A percentile compares a stretch with the other conserved stretches of the same genome.
These are phyloP conservation scores for Anagyrus pseudococci DNA, from an alignment of 2,888 invertebrate genomes.

Conservation along the genomic window DNA sequence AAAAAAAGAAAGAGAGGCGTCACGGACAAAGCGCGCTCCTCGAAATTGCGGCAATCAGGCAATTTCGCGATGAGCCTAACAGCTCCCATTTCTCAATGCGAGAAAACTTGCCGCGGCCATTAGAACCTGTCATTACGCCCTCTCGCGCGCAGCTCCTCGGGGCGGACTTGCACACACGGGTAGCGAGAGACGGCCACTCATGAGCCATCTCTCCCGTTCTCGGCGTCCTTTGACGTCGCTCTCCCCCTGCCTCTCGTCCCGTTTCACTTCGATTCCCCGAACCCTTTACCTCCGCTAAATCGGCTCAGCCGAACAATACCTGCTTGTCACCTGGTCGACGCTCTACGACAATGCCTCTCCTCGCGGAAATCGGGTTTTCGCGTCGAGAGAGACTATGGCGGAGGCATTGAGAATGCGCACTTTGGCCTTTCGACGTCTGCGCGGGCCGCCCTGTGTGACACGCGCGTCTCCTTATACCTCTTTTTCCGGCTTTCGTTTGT, in stretches of 20 bases:
- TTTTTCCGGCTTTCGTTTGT: too few relatives aligned
- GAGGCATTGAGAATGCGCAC: too few relatives aligned
- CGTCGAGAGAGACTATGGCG: too few relatives aligned
- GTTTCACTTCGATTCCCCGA: slow-evolving; percentile 10
- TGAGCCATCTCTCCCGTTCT: not conserved
- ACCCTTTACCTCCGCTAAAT: slow-evolving; percentile 17
- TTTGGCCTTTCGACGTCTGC: too few relatives aligned
- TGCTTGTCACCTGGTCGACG: too few relatives aligned
- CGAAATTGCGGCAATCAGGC: slow-evolving; percentile 21
- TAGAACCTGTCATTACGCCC: slow-evolving; percentile 21
- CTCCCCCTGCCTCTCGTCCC: not conserved
- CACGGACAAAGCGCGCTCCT: not conserved
- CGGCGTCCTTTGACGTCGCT: not conserved
- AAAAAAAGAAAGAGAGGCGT: not conserved
- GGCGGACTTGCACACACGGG: slow-evolving; percentile 5
- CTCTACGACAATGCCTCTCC: too few relatives aligned
- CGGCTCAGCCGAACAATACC: slow-evolving; percentile 18
- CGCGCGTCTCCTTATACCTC: too few relatives aligned
- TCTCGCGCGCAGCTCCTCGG: not conserved
- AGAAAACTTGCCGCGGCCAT: slow-evolving; percentile 1
- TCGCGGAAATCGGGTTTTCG: too few relatives aligned
- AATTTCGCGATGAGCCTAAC: too few relatives aligned
- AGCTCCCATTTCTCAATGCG: too few relatives aligned
- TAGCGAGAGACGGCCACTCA: slow-evolving; percentile 18
- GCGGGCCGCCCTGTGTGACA: too few relatives aligned